phyloP scores from a whole-genome alignment of 2,888 invertebrate species.

The Lobophora halterata region DNA sequence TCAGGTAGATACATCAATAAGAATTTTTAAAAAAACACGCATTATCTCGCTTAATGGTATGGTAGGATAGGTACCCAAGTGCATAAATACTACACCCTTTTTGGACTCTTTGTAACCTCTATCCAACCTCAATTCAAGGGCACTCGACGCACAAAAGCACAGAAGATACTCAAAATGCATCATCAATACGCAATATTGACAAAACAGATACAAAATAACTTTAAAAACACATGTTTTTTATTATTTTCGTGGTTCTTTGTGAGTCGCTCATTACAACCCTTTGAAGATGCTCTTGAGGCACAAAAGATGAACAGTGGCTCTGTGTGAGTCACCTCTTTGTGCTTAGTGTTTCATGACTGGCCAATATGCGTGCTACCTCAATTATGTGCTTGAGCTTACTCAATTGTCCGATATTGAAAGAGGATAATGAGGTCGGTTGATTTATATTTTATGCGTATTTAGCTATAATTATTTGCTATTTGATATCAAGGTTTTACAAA shows the following conservation, averaged over 20 bases:
- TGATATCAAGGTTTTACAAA: no score
- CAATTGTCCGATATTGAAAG: not conserved
- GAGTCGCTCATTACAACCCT: constrained; percentile 61
- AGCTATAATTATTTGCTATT: no score
- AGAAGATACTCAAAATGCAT: constrained; percentile 23
- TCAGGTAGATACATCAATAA: no score
- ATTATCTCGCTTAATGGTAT: no score
- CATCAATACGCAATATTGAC: constrained; percentile 27
- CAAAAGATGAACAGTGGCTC: constrained; percentile 28
- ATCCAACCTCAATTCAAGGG: constrained; percentile 17
- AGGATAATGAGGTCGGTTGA: not conserved
- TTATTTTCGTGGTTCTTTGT: constrained; percentile 36
- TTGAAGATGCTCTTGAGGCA: constrained; percentile 32
- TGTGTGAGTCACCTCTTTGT: constrained; percentile 20
- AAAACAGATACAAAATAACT: constrained; percentile 27
- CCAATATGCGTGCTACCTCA: constrained; percentile 22
- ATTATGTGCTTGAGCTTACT: constrained; percentile 18
- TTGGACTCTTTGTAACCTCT: constrained; percentile 8
- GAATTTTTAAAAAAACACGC: no score
- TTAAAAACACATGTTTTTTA: constrained; percentile 16
- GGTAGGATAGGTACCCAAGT: constrained; percentile 2
- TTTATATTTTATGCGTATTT: no score
- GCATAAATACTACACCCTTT: not conserved
- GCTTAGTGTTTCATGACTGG: constrained; percentile 30
- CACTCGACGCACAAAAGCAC: constrained; percentile 21